A percentile compares a stretch with the other conserved stretches of the same genome.
phyloP scores from a whole-genome alignment of 2,888 invertebrate species.

The Chirona hameri region DNA sequence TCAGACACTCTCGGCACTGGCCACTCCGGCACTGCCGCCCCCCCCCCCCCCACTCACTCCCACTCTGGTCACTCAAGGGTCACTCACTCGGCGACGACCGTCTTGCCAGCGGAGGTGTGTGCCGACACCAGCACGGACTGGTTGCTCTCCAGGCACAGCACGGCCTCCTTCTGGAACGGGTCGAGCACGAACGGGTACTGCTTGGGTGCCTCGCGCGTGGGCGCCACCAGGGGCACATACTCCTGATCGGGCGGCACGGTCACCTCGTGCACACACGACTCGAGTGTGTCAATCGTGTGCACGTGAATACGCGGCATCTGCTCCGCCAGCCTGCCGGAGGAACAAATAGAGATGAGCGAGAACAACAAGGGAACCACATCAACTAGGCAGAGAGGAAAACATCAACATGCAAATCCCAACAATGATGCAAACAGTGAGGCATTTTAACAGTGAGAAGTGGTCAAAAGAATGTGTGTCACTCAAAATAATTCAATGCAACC shows the following conservation, averaged over 20 bases:
- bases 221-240: conserved; percentile 60
- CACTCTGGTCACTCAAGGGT: no score
- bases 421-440: no score
- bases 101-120: conserved; percentile 99
- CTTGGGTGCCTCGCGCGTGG: conserved; percentile 74
- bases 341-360: background rate
- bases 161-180: conserved; percentile 96
- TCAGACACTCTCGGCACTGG: no score
- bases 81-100: conserved; percentile 78
- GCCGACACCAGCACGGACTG: conserved; percentile 98
- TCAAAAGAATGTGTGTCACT: no score
- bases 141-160: conserved; percentile 93
- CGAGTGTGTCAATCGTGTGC: conserved; percentile 82
- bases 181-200: conserved; percentile 92
- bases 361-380: background rate
- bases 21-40: no score
- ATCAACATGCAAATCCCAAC: no score
- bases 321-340: background rate
- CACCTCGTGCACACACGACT: conserved; percentile 94
- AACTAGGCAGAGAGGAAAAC: no score
- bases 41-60: no score
- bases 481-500: no score
- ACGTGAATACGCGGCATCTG: conserved; percentile 71
- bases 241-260: conserved; percentile 84
- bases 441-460: no score